Conservation (phyloP, 2,113 vertebrate genomes). For the Oxygymnocypris stewartii region DNA sequence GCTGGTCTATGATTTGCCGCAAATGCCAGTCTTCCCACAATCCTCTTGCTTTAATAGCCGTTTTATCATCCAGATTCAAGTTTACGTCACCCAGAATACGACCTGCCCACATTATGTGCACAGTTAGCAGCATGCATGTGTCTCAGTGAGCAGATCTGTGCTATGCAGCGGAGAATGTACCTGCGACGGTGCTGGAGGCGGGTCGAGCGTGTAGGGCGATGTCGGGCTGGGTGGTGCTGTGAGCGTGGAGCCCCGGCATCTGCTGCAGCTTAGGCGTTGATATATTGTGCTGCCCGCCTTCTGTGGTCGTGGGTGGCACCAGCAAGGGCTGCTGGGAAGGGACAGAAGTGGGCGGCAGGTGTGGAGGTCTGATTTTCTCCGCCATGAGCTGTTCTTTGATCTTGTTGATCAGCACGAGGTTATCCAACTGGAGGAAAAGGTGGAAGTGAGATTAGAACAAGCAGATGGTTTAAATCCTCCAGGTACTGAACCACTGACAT, state of each 20-base stretch:
- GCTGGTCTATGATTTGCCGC: slow-evolving; percentile 79
- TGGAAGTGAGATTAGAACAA: slow-evolving; percentile 49
- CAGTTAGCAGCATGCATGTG: neutral
- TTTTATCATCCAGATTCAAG: slow-evolving; percentile 79
- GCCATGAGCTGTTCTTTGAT: slow-evolving; percentile 99
- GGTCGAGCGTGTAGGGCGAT: slow-evolving; percentile 91
- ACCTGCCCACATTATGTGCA: slow-evolving; percentile 62
- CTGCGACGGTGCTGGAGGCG: slow-evolving; percentile 89
- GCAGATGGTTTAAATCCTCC: neutral
- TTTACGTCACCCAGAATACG: slow-evolving; percentile 80
- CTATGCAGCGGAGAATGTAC: slow-evolving; percentile 62
- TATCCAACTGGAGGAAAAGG: slow-evolving; percentile 91
- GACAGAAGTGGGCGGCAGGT: slow-evolving; percentile 83
- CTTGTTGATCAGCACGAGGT: slow-evolving; percentile 97
- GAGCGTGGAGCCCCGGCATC: slow-evolving; percentile 83
- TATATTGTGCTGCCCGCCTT: slow-evolving; percentile 85
- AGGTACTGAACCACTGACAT: neutral
- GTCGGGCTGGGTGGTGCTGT: slow-evolving; percentile 86
- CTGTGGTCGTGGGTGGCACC: slow-evolving; percentile 77
- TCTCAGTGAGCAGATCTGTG: neutral
- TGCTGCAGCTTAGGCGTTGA: slow-evolving; percentile 88
- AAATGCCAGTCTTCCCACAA: slow-evolving; percentile 83
- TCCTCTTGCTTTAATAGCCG: slow-evolving; percentile 78
- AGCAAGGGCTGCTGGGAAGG: slow-evolving; percentile 89
- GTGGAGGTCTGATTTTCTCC: slow-evolving; percentile 92